These are phyloP conservation scores for Torymus auratus DNA, from an alignment of 2,888 invertebrate genomes.

Conservation along the genomic window DNA sequence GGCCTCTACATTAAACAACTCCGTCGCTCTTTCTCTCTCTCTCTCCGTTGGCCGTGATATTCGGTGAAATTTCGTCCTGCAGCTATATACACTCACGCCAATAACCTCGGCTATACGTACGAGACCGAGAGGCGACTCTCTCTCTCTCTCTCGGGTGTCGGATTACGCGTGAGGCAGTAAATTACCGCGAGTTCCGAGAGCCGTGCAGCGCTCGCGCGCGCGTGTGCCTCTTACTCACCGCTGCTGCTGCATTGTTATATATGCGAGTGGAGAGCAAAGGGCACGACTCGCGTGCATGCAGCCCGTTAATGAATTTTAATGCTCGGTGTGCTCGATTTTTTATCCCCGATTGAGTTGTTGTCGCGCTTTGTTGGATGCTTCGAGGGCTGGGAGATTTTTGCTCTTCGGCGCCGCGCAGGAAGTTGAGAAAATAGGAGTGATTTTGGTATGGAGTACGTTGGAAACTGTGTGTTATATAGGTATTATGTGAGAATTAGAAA, in stretches of 20 bases:
- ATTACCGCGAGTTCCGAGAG: conserved; percentile 52
- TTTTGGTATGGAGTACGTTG: too few relatives aligned
- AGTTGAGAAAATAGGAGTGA: too few relatives aligned
- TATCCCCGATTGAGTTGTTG: too few relatives aligned
- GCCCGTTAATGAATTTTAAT: too few relatives aligned
- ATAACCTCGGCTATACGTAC: background rate
- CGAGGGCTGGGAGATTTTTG: too few relatives aligned
- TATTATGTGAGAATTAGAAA: too few relatives aligned
- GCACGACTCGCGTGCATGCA: background rate
- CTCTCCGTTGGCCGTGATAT: conserved; percentile 8
- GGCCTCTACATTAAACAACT: conserved; percentile 47
- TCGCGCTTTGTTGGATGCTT: too few relatives aligned
- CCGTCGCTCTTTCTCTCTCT: background rate
- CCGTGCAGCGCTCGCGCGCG: background rate
- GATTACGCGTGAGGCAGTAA: conserved; percentile 44
- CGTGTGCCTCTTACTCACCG: conserved; percentile 30
- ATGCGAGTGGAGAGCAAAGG: background rate
- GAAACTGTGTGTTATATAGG: too few relatives aligned
- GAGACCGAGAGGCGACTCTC: background rate
- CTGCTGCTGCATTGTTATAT: background rate
- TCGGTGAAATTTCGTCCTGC: too few relatives aligned
- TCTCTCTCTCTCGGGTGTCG: conserved; percentile 32
- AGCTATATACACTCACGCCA: too few relatives aligned
- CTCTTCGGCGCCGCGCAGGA: too few relatives aligned
- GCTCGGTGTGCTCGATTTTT: too few relatives aligned